Evolutionary conservation across 2,888 invertebrate genomes (phyloP).

Genomic region (Tribolium freemani): DNA sequence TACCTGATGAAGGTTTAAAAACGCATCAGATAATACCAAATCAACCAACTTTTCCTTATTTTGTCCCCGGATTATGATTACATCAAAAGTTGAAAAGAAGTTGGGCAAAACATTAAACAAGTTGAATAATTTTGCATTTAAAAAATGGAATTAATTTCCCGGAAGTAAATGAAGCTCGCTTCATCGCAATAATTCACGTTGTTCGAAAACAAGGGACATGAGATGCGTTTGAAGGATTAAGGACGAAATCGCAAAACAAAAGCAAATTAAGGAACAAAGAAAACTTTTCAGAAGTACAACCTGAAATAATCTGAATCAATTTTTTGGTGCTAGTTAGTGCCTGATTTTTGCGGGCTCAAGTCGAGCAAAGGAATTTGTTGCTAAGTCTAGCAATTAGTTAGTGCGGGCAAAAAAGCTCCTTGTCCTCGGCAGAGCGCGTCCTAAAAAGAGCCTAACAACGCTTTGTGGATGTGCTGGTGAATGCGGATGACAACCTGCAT

Average conservation of each 20-base stretch:
- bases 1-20: no score
- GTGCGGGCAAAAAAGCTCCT: constrained; percentile 19
- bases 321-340: not conserved
- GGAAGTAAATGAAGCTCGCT: not conserved
- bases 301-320: no score
- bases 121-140: not conserved
- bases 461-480: constrained; percentile 38
- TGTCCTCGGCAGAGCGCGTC: constrained; percentile 31
- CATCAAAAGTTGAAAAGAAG: not conserved
- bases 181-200: not conserved
- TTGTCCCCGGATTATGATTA: constrained; percentile 3
- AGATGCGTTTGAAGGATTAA: no score
- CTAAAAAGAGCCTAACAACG: constrained; percentile 36
- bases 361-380: constrained; percentile 24
- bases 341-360: constrained; percentile 1
- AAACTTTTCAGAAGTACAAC: no score
- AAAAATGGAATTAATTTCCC: not conserved
- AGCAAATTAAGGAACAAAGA: no score
- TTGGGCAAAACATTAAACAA: not conserved
- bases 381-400: constrained; percentile 38
- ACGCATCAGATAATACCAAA: no score
- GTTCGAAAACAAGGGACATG: not conserved
- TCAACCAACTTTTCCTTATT: no score
- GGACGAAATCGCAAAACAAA: no score
- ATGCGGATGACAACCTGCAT: constrained; percentile 44